Evolutionary conservation across 2,888 invertebrate species (phyloP).

Genomic region (Agriopis leucophaearia): DNA sequence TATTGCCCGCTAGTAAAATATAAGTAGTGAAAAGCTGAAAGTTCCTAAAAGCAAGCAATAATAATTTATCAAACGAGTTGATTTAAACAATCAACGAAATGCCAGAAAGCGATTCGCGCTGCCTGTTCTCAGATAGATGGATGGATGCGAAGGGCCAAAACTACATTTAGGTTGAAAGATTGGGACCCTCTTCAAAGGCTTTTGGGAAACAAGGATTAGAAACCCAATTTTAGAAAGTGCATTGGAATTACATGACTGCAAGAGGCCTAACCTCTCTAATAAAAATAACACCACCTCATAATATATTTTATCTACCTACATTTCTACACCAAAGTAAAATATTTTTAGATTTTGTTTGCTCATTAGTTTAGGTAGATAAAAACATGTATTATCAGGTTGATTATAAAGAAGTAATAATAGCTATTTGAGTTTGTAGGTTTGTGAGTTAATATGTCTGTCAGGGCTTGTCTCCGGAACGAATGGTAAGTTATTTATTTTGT

Average conservation of each 20-base stretch:
- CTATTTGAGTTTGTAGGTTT: too few relatives aligned
- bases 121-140: conserved; percentile 22
- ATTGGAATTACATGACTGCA: conserved; percentile 12
- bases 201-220: conserved; percentile 18
- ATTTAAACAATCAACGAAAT: conserved; percentile 28
- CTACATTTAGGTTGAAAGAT: conserved; percentile 31
- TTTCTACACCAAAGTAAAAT: too few relatives aligned
- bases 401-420: too few relatives aligned
- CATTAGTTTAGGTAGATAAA: too few relatives aligned
- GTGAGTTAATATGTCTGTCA: too few relatives aligned
- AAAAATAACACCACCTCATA: not conserved
- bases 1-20: too few relatives aligned
- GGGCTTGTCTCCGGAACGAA: too few relatives aligned
- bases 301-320: too few relatives aligned
- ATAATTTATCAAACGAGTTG: conserved; percentile 13
- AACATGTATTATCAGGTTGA: too few relatives aligned
- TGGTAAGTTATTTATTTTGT: too few relatives aligned
- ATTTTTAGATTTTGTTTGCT: too few relatives aligned
- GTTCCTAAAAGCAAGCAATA: not conserved
- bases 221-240: conserved; percentile 21
- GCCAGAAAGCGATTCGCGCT: conserved; percentile 25
- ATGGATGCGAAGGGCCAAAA: conserved; percentile 24
- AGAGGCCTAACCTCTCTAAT: not conserved
- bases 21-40: not conserved
- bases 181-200: conserved; percentile 22